Evolutionary conservation across 2,113 vertebrate genomes (phyloP), one percentile per base, ranked within the genome.

Genomic region (Crotalus horridus): DNA sequence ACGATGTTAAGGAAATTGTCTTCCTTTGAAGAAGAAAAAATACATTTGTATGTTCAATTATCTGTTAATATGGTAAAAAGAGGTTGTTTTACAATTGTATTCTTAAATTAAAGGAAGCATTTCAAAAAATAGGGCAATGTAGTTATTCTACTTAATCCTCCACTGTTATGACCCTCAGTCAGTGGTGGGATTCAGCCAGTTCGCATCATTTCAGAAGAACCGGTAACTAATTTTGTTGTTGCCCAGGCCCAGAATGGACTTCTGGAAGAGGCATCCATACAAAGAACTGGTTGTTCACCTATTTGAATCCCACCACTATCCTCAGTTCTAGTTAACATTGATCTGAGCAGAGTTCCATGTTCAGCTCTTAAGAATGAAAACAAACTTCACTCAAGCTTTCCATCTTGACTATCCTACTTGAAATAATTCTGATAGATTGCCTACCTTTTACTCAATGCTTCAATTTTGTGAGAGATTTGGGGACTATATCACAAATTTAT

Each of bases 1-100:
- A 92, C 6, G 85, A 13, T 3, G 98, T 99, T 97, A 99, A 99
- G 98, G 98, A 96, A 96, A 97, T 94, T 24, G 1, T 0, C 0
- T 13, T 85, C 0, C 1, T n/a, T 39, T 89, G 23, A 39, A 85
- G 94, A 56, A 3, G 4, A 5, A 0, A 81, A 85, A 90, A 10
- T 33, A 0, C 43, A 94, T 20, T 33, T 85, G 43, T 20, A 64
- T 61, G 94, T 15, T 11, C 56, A 53, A 39, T 39, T 39, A 3
- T 5, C 48, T 1, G 39, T 51, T n/a, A 59, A 91, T 33, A 61
- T 17, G 33, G 24, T 15, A 46, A 88, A 54, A 39, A 6, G 21
- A 69, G 86, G 8, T n/a, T 43, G 29, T 64, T 46, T 20, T 87
- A 21, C 12, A 20, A 29, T 8, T 29, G 23, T 29, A 15, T 17